Evolutionary conservation across 2,888 invertebrate species (phyloP), one percentile per base, ranked within the genome.

Genomic region (Rhingia rostrata): DNA sequence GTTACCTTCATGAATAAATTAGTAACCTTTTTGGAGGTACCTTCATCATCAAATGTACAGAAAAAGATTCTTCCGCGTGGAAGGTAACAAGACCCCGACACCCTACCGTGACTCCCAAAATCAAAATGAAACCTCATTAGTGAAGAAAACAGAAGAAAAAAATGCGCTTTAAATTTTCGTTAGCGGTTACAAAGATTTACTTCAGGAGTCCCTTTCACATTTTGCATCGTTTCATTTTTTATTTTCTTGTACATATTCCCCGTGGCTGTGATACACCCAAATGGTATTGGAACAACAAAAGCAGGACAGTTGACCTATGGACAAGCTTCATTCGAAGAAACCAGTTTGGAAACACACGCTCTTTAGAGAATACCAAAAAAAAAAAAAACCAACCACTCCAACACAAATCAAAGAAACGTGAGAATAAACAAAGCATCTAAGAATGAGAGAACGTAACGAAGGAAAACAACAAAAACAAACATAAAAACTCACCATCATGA

Each of bases 401-500:
- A 22, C 10, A 9, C 54, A 63, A 61, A 22, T 22, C 22, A 22
- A 22, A 61, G 75, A 69, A 75, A 74, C 74, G 51, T 58, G 75
- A 81, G 75, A 75, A 81, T 81, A 66, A 77, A 82, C 77, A 77
- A 72, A 77, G 77, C 72, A 39, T 32, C 49, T n/a, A 45, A 56
- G n/a, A 47, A 64, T 3, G 43, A 64, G 45, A 64, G 22, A 22
- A 22, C 22, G 22, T 22, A 2, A 22, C 22, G 22, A 64, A 58
- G 35, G 22, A 41, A 66, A 67, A 58, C 33, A 39, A 51, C 60
- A 64, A 41, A 45, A 51, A 41, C 14, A 39, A 53, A 37, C 63
- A 45, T 30, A 78, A 10, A 39, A 49, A 82, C 82, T 82, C 78
- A 82, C 82, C 82, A 77, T 82, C 82, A 82, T 82, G 82, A 78